Evolutionary conservation across 2,113 vertebrate species (phyloP).

Genomic region (Planiliza haematocheilus): DNA sequence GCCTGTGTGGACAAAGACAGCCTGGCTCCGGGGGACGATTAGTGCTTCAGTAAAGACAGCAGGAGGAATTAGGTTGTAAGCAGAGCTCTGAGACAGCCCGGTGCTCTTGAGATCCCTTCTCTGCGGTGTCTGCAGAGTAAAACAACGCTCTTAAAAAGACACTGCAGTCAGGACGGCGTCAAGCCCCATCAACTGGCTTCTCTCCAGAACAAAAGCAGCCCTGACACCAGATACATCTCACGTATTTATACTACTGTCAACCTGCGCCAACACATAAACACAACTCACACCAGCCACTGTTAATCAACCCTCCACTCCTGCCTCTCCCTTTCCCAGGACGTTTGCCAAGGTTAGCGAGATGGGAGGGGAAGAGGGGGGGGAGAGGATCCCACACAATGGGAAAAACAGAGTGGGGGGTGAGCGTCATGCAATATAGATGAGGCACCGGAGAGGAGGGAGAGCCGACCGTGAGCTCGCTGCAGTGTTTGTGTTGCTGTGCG

Average conservation of each 20-base stretch:
- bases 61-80: constrained; percentile 1
- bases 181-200: neutral
- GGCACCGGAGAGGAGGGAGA: constrained; percentile 48
- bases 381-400: constrained; percentile 40
- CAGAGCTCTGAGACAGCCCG: constrained; percentile 2
- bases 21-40: too few relatives aligned
- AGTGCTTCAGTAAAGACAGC: neutral
- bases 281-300: constrained; percentile 16
- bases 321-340: constrained; percentile 56
- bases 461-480: constrained; percentile 27
- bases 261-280: neutral
- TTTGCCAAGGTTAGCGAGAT: constrained; percentile 61
- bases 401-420: neutral
- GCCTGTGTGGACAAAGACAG: neutral
- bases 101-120: neutral
- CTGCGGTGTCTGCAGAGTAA: constrained; percentile 4
- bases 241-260: neutral
- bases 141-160: constrained; percentile 25
- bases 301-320: constrained; percentile 23
- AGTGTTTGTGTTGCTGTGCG: neutral
- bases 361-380: constrained; percentile 8
- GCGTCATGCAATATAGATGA: constrained; percentile 63
- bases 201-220: neutral
- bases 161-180: constrained; percentile 17
- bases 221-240: constrained; percentile 26